Evolutionary conservation across 1,140 invertebrate genomes (phyloP).

Genomic region (Ganaspis sp.): DNA sequence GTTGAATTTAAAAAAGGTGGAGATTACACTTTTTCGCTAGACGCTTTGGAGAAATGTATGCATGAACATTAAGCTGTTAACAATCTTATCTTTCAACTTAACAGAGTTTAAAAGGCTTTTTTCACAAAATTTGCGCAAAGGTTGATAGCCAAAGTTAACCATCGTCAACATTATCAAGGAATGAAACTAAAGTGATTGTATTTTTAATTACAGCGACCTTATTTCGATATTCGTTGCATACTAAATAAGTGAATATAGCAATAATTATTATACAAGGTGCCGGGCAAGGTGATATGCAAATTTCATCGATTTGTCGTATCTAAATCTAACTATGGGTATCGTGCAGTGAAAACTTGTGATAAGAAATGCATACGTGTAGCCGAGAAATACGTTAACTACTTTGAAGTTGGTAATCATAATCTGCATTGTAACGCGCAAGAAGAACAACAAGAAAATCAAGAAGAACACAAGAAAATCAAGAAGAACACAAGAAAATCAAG

Average conservation of each 20-base stretch:
- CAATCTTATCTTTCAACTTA: background rate
- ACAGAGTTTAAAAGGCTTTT: background rate
- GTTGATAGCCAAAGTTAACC: background rate
- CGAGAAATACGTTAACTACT: conserved; percentile 21
- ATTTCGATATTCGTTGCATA: conserved; percentile 25
- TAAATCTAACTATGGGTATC: conserved; percentile 29
- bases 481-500: background rate
- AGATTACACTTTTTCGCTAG: background rate
- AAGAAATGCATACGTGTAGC: conserved; percentile 26
- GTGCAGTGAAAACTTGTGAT: conserved; percentile 27
- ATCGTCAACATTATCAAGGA: conserved; percentile 9
- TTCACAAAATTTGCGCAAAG: background rate
- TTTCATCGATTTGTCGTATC: conserved; percentile 31
- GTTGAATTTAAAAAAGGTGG: background rate
- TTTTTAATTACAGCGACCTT: conserved; percentile 27
- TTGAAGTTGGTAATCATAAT: conserved; percentile 17
- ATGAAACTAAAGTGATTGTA: background rate
- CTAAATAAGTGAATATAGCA: conserved; percentile 17
- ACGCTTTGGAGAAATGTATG: background rate
- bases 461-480: background rate
- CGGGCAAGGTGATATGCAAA: conserved; percentile 26
- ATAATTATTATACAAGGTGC: conserved; percentile 27
- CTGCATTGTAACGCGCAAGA: conserved; percentile 17
- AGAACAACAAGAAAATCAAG: background rate
- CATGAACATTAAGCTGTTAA: background rate